Conservation (phyloP, 2,888 invertebrate genomes). For the Orthonychiurus folsomi region DNA sequence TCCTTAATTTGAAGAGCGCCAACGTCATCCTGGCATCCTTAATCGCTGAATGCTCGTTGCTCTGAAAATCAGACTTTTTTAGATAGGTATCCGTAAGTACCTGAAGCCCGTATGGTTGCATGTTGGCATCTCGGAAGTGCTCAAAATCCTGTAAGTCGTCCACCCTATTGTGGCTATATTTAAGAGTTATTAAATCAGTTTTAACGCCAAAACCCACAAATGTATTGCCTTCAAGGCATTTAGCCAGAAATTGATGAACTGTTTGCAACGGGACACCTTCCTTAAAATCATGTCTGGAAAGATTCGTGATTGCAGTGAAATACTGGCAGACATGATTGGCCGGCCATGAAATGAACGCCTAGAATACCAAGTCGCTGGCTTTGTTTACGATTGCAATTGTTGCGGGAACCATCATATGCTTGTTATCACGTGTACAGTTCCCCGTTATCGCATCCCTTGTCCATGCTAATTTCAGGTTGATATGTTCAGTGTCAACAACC, state of each 20-base stretch:
- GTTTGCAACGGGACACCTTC: neutral
- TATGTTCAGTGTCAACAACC: neutral
- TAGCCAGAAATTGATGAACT: neutral
- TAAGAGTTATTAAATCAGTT: neutral
- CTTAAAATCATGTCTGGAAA: neutral
- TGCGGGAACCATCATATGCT: neutral
- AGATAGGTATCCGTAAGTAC: neutral
- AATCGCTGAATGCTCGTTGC: neutral
- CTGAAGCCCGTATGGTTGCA: neutral
- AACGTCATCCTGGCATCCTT: neutral
- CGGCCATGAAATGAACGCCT: constrained; percentile 2
- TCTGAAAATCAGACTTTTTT: neutral
- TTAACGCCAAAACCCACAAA: neutral
- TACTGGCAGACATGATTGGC: neutral
- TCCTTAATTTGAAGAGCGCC: neutral
- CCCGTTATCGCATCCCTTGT: neutral
- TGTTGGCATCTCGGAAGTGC: neutral
- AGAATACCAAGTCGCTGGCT: neutral
- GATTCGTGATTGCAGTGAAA: neutral
- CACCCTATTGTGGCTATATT: neutral
- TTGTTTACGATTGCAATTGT: constrained; percentile 3
- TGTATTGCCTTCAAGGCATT: neutral
- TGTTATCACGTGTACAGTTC: neutral
- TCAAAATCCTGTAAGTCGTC: neutral
- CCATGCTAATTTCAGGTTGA: neutral